These are phyloP conservation scores for Paradoxurus hermaphroditus DNA, from an alignment of 2,113 vertebrate species.

Conservation along the genomic window DNA sequence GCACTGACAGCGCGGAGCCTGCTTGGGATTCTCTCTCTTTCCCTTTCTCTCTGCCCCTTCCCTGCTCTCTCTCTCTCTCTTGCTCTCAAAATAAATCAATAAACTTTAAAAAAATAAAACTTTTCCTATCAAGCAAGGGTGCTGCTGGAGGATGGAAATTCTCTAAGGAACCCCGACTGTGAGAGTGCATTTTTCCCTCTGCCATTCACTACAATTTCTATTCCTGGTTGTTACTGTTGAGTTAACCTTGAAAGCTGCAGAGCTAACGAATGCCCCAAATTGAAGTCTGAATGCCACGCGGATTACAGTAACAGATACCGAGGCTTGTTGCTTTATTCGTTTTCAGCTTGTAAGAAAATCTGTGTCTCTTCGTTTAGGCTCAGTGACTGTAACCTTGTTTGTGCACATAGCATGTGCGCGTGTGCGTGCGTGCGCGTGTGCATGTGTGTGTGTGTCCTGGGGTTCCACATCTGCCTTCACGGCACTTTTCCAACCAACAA, in stretches of 20 bases:
- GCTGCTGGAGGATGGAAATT: neutral
- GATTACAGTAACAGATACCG: neutral
- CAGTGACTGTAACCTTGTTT: constrained; percentile 70
- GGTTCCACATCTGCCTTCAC: constrained; percentile 75
- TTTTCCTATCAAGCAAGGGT: neutral
- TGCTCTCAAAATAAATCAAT: too few relatives aligned
- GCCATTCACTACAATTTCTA: neutral
- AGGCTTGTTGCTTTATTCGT: neutral
- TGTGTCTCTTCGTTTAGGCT: constrained; percentile 68
- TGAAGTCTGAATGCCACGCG: neutral
- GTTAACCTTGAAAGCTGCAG: neutral
- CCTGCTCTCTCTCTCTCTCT: too few relatives aligned
- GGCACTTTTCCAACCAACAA: constrained; percentile 77
- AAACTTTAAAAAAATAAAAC: neutral
- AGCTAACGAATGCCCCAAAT: neutral
- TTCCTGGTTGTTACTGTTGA: neutral
- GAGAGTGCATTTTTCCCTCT: neutral
- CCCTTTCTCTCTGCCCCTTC: too few relatives aligned
- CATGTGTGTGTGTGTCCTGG: constrained; percentile 44
- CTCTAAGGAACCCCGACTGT: neutral
- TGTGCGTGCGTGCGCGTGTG: constrained; percentile 41
- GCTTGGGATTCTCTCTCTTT: too few relatives aligned
- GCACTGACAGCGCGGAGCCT: too few relatives aligned
- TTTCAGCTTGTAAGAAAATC: constrained; percentile 60
- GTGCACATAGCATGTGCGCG: neutral